A percentile compares a stretch with the other conserved stretches of the same genome.
phyloP scores from a whole-genome alignment of 2,888 invertebrate genomes.

The Endotricha flammealis region DNA sequence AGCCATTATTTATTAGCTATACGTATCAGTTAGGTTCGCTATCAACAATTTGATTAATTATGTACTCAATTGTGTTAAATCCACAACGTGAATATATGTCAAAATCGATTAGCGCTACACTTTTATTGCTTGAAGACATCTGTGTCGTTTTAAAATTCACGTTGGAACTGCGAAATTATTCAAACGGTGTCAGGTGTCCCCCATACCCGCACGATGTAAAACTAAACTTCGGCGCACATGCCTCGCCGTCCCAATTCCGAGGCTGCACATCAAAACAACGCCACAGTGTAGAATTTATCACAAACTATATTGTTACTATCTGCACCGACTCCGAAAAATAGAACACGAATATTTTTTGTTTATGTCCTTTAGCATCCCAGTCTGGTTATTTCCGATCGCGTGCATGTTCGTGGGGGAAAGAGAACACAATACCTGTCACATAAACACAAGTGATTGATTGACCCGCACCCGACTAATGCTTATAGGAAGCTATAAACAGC shows the following conservation, averaged over 20 bases:
- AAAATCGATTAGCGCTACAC: conserved; percentile 27
- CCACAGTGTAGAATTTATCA: conserved; percentile 34
- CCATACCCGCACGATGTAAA: conserved; percentile 47
- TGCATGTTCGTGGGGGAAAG: conserved; percentile 38
- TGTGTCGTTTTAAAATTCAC: conserved; percentile 58
- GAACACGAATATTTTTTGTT: conserved; percentile 36
- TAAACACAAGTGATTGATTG: conserved; percentile 73
- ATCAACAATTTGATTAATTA: conserved; percentile 5
- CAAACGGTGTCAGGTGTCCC: conserved; percentile 65
- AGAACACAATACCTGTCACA: conserved; percentile 65
- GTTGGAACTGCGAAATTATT: conserved; percentile 65
- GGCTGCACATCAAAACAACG: conserved; percentile 23
- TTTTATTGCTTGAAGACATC: conserved; percentile 55
- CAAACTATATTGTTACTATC: conserved; percentile 30
- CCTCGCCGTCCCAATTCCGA: conserved; percentile 31
- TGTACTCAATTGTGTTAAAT: conserved; percentile 1
- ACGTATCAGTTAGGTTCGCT: neutral
- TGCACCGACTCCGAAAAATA: conserved; percentile 31
- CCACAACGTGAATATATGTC: conserved; percentile 23
- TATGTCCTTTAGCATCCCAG: conserved; percentile 34
- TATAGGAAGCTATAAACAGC: conserved; percentile 71
- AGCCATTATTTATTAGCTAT: conserved; percentile 4
- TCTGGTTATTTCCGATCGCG: conserved; percentile 38
- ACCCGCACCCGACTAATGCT: conserved; percentile 68
- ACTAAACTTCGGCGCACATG: conserved; percentile 37